Conservation (phyloP, 37 sponge, comb jelly and placozoan genomes). For the Halichondria panicea region DNA sequence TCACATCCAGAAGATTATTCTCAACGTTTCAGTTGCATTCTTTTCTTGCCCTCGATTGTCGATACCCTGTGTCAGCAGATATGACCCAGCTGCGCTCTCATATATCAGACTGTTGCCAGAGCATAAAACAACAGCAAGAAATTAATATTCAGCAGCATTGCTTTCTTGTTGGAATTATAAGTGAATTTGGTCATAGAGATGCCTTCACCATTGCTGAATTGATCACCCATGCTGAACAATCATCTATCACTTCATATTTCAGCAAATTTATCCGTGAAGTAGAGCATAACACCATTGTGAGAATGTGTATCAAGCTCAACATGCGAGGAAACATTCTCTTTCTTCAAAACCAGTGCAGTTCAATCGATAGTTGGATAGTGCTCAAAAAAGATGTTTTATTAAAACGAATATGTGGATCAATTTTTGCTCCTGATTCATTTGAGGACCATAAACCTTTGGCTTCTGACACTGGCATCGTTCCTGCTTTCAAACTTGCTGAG, state of each 20-base stretch:
- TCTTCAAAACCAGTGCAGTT: not conserved
- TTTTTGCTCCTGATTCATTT: not conserved
- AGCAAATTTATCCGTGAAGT: not conserved
- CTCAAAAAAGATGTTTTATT: not conserved
- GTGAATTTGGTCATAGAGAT: not conserved
- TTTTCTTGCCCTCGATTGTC: not conserved
- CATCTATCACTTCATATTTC: not conserved
- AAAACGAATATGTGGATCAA: not conserved
- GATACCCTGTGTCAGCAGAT: not conserved
- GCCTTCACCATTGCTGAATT: not conserved
- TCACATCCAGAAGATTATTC: too few species aligned
- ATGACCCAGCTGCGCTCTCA: not conserved
- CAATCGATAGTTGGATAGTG: not conserved
- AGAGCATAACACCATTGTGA: not conserved
- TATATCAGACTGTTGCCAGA: not conserved
- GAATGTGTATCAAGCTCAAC: not conserved
- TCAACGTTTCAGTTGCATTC: not conserved
- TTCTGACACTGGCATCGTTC: not conserved
- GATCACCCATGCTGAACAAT: not conserved
- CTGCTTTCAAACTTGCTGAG: not conserved
- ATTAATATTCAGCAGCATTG: not conserved
- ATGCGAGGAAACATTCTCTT: not conserved
- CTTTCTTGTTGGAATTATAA: not conserved
- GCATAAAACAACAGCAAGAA: not conserved
- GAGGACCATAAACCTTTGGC: not conserved